These are phyloP conservation scores for Pygoscelis adeliae DNA, from an alignment of 2,113 vertebrate species.

Conservation along the genomic window DNA sequence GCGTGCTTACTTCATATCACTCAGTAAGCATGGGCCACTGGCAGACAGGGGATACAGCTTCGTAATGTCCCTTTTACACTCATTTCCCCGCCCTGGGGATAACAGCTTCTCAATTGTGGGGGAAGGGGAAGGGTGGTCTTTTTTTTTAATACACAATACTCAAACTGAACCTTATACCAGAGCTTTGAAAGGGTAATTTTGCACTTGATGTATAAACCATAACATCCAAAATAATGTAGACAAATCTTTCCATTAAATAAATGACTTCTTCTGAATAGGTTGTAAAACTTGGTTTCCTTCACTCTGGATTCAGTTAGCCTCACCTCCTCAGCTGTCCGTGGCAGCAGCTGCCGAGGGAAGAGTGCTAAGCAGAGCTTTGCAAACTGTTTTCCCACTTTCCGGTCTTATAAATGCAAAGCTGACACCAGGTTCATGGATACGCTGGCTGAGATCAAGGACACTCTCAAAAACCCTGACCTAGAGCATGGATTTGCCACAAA, in stretches of 20 bases:
- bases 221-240: neutral
- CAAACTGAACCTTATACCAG: neutral
- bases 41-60: neutral
- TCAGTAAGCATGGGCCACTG: neutral
- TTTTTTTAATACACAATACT: neutral
- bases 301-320: neutral
- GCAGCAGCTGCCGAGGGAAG: neutral
- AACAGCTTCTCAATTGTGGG: neutral
- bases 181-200: neutral
- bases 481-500: neutral
- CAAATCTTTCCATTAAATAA: neutral
- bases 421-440: neutral
- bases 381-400: neutral
- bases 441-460: neutral
- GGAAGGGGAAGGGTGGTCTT: neutral
- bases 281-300: neutral
- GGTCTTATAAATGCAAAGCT: neutral
- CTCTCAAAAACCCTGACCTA: neutral
- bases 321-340: neutral
- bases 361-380: neutral
- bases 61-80: neutral
- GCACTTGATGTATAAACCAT: neutral
- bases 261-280: neutral
- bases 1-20: neutral
- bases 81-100: neutral